Conservation (phyloP, 2,888 invertebrate genomes). For the Ectemnius lituratus region DNA sequence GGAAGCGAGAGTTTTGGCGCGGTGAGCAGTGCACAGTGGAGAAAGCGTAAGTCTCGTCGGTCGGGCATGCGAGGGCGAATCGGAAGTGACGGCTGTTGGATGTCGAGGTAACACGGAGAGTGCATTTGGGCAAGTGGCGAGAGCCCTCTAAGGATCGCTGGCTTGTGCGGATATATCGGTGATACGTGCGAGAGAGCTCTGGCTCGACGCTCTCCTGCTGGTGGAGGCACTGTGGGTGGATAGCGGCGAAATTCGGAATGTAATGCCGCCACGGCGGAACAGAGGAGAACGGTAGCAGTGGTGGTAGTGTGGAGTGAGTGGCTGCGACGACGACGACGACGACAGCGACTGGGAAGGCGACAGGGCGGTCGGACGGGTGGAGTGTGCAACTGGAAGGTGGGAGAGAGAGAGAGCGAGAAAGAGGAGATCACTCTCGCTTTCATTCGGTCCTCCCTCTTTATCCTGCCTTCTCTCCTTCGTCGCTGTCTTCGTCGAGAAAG, state of each 20-base stretch:
- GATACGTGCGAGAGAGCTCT: slow-evolving; percentile 42
- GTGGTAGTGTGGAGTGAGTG: slow-evolving; percentile 25
- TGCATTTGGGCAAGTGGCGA: no score
- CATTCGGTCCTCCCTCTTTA: slow-evolving; percentile 58
- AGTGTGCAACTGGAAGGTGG: slow-evolving; percentile 47
- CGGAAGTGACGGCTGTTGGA: no score
- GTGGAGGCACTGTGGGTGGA: slow-evolving; percentile 11
- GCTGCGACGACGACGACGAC: slow-evolving; percentile 22
- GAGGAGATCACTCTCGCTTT: slow-evolving; percentile 69
- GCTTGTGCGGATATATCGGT: slow-evolving; percentile 11
- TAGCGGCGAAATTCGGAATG: slow-evolving; percentile 41
- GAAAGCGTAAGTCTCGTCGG: no score
- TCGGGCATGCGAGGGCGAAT: no score
- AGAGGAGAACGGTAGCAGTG: slow-evolving; percentile 33
- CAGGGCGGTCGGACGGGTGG: slow-evolving; percentile 51
- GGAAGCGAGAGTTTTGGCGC: no score
- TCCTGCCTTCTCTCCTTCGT: slow-evolving; percentile 42
- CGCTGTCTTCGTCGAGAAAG: slow-evolving; percentile 30
- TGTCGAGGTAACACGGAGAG: no score
- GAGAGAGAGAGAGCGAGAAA: slow-evolving; percentile 58
- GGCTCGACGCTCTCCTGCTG: slow-evolving; percentile 11
- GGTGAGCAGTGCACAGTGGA: no score
- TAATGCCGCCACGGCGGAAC: slow-evolving; percentile 28
- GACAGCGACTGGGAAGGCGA: slow-evolving; percentile 34
- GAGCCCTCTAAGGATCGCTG: neutral